Percentiles rank a stretch among this genome's conserved stretches.
Evolutionary conservation across 2,113 vertebrate species (phyloP).

Genomic region (Neogale vison): DNA sequence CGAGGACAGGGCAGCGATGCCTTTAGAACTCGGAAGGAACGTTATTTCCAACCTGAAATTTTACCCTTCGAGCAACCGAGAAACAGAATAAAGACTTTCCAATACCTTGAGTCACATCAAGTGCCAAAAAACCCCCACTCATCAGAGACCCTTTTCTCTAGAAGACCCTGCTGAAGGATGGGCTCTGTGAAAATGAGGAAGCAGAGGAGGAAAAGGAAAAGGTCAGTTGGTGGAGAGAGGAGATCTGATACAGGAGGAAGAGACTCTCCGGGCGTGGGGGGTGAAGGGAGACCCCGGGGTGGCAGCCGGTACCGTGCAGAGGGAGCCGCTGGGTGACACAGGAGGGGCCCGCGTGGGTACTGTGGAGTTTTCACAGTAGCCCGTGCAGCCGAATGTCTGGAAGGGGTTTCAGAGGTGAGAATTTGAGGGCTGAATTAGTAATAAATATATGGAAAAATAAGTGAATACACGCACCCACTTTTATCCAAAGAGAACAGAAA

Average conservation of each 20-base stretch:
- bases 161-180: not conserved
- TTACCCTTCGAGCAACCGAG: not conserved
- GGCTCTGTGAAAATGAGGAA: not conserved
- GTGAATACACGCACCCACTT: not conserved
- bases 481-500: not conserved
- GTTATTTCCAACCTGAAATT: not conserved
- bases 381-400: rapidly evolving
- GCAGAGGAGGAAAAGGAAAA: not conserved
- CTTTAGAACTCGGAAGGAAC: not conserved
- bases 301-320: not conserved
- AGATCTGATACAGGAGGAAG: not conserved
- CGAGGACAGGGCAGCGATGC: too few relatives aligned
- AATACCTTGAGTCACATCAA: not conserved
- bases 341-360: not conserved
- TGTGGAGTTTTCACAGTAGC: not conserved
- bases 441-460: not conserved
- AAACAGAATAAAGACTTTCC: not conserved
- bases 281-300: not conserved
- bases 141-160: not conserved
- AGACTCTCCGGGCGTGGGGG: not conserved
- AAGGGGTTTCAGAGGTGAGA: not conserved
- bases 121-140: too few relatives aligned
- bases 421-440: not conserved
- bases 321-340: not conserved
- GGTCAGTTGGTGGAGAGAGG: not conserved